phyloP scores from a whole-genome alignment of 2,888 invertebrate species.

The Morpho helenor region DNA sequence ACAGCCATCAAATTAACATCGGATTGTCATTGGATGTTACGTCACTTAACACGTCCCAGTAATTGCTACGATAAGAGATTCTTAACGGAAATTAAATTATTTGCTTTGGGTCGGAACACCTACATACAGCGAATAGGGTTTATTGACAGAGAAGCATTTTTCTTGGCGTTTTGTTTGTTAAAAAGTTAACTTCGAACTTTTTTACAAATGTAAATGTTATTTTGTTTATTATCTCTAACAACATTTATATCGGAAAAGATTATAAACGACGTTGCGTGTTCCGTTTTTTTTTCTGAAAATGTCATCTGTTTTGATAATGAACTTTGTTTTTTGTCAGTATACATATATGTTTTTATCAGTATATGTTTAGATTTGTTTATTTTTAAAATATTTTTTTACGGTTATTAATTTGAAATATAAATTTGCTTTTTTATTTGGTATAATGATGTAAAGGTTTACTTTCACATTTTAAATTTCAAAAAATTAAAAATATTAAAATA shows the following conservation, averaged over 20 bases:
- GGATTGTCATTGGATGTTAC: conserved; percentile 53
- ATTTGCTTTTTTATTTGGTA: no score
- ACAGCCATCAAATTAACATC: conserved; percentile 66
- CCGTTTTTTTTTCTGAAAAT: background rate
- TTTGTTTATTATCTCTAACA: no score
- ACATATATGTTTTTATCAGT: background rate
- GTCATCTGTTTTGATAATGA: background rate
- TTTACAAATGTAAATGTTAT: no score
- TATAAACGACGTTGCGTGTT: no score
- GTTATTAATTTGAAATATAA: no score
- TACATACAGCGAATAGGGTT: conserved; percentile 16
- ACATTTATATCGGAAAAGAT: no score
- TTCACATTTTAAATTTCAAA: no score
- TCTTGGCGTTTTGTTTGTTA: conserved; percentile 1
- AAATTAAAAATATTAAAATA: no score
- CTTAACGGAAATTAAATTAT: conserved; percentile 59
- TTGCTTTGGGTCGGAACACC: conserved; percentile 31
- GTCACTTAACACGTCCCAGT: conserved; percentile 52
- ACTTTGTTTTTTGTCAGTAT: background rate
- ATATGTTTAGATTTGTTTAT: background rate
- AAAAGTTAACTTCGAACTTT: conserved; percentile 2
- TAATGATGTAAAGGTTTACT: no score
- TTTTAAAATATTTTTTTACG: no score
- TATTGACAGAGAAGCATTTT: conserved; percentile 9
- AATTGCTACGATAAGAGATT: conserved; percentile 54